Base-by-base conservation (phyloP, 2,797 vertebrate species). In the Telmatherina bonti region DNA sequence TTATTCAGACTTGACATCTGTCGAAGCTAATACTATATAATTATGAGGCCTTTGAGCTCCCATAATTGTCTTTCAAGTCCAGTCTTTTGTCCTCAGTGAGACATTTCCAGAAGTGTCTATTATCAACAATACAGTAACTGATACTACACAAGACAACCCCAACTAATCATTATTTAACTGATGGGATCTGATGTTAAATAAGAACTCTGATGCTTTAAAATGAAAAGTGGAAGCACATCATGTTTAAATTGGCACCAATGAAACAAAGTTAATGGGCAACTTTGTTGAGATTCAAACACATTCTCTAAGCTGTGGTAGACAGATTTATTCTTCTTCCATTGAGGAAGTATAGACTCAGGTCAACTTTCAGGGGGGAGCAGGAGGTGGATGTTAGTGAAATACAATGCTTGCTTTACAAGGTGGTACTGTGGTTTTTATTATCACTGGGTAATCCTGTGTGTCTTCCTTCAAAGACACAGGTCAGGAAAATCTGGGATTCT, bases 1-100 rank as follows among this genome's bases (percentile, higher is more conserved):
- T 91, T 86, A 90, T 81, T 85, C 67, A 75, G 72, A 70, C 73
- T 84, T 87, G 85, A 91, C 90, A 91, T 90, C 88, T 90, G 89
- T 83, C 84, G 61, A 30, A 61, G 67, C 36, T 62, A 72, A 87
- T 58, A 30, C 68, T 70, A 69, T 76, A 43, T 84, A 71, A 90
- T 90, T 82, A 88, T 66, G 61, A 38, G 66, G 61, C 66, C 67
- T 85, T 85, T 78, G 85, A 80, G 58, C 43, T 8, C 47, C 76
- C 76, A 75, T 86, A 85, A 88, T 85, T 63, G 67, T 61, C 70
- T 81, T 81, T 76, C 63, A 85, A 72, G 71, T 76, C 75, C 49
- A 24, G 52, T 70, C 85, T 81, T 85, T 90, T 91, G 85, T 92
- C 77, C 78, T 71, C 47, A 22, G 64, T 55, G 63, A 86, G 60